Evolutionary conservation across 2,113 vertebrate genomes (phyloP).

Genomic region (Takifugu bimaculatus): DNA sequence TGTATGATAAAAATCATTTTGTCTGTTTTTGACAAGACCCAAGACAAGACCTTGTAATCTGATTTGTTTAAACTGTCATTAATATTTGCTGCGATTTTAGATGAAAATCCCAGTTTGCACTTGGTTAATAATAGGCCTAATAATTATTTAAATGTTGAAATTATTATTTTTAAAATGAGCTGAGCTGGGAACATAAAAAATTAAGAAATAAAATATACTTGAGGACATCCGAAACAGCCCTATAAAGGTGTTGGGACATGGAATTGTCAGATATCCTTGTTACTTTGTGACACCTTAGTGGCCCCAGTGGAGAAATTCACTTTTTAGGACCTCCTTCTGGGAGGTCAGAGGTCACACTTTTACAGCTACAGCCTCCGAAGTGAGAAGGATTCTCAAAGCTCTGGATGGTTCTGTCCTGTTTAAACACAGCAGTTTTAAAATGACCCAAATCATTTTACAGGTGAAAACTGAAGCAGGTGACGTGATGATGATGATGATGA

Average conservation of each 20-base stretch:
- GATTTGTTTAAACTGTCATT: too few species aligned
- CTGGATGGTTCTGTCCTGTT: background rate
- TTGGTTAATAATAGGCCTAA: too few species aligned
- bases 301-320: constrained; percentile 59
- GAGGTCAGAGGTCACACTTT: constrained; percentile 66
- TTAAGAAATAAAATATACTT: too few species aligned
- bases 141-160: too few species aligned
- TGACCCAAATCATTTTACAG: background rate
- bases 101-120: too few species aligned
- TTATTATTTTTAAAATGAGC: too few species aligned
- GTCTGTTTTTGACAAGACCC: too few species aligned
- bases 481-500: too few species aligned
- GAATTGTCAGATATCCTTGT: constrained; percentile 42
- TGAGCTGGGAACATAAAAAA: too few species aligned
- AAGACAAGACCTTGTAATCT: too few species aligned
- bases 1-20: too few species aligned
- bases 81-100: too few species aligned
- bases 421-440: background rate
- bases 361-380: constrained; percentile 39
- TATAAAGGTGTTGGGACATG: constrained; percentile 11
- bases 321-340: constrained; percentile 52
- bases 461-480: background rate
- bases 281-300: constrained; percentile 55
- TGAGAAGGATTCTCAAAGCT: constrained; percentile 16
- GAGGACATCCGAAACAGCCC: background rate